Conservation (phyloP, 2,888 invertebrate genomes). For the Acanthosepion lycidas region DNA sequence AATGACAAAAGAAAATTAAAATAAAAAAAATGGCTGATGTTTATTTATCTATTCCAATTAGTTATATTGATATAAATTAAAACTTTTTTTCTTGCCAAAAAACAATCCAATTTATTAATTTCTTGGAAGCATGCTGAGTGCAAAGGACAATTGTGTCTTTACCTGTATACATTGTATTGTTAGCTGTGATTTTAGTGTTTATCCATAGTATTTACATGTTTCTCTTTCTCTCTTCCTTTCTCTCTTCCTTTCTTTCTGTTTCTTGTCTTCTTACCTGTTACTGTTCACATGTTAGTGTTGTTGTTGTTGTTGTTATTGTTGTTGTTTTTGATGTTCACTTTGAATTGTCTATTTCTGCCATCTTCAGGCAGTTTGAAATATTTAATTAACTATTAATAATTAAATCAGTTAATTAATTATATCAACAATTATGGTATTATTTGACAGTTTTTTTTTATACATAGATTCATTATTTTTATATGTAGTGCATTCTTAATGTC, state of each 20-base stretch:
- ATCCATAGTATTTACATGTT: background rate
- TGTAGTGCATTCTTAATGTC: background rate
- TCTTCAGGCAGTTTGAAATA: background rate
- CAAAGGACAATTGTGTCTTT: background rate
- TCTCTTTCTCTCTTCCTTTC: background rate
- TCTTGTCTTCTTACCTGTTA: background rate
- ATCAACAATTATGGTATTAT: conserved; percentile 8
- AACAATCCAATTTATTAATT: background rate
- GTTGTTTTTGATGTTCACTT: conserved; percentile 25
- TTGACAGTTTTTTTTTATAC: background rate
- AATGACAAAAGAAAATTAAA: too few relatives aligned
- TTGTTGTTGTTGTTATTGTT: conserved; percentile 43
- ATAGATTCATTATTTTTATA: background rate
- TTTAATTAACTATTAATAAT: conserved; percentile 36
- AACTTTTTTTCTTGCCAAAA: background rate
- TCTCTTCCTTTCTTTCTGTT: background rate
- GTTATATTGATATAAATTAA: background rate
- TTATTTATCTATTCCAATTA: too few relatives aligned
- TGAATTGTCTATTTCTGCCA: background rate
- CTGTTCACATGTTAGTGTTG: conserved; percentile 14
- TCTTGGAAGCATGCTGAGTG: background rate
- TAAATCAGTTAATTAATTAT: conserved; percentile 10
- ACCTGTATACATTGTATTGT: background rate
- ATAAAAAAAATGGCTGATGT: too few relatives aligned
- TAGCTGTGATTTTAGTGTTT: conserved; percentile 8